Conservation (phyloP, 2,888 invertebrate genomes). For the Sicus ferrugineus region DNA sequence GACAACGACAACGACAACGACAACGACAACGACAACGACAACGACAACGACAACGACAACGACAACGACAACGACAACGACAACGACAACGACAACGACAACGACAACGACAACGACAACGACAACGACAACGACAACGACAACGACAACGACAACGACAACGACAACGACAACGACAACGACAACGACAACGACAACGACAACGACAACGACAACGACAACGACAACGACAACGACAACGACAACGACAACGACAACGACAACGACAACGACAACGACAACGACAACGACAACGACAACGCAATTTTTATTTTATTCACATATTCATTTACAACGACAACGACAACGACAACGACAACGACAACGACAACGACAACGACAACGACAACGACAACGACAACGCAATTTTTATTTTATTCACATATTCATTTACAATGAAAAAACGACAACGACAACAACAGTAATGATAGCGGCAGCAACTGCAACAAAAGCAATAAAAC, state of each 20-base stretch:
- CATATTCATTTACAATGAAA: too few species aligned
- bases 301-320: conserved; percentile 4
- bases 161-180: too few species aligned
- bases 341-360: too few species aligned
- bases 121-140: background rate
- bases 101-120: background rate
- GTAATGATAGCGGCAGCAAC: too few species aligned
- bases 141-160: background rate
- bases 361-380: background rate
- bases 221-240: background rate
- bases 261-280: background rate
- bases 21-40: conserved; percentile 1
- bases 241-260: too few species aligned
- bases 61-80: background rate
- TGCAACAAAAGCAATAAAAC: too few species aligned
- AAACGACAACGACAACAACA: conserved; percentile 3
- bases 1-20: too few species aligned
- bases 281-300: conserved; percentile 1
- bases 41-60: background rate
- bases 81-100: too few species aligned
- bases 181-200: background rate
- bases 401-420: background rate
- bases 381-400: conserved; percentile 3
- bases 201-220: conserved; percentile 2
- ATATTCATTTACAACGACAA: conserved; percentile 2